Conservation (phyloP, 1,140 invertebrate species). For the Bombus confusus region DNA sequence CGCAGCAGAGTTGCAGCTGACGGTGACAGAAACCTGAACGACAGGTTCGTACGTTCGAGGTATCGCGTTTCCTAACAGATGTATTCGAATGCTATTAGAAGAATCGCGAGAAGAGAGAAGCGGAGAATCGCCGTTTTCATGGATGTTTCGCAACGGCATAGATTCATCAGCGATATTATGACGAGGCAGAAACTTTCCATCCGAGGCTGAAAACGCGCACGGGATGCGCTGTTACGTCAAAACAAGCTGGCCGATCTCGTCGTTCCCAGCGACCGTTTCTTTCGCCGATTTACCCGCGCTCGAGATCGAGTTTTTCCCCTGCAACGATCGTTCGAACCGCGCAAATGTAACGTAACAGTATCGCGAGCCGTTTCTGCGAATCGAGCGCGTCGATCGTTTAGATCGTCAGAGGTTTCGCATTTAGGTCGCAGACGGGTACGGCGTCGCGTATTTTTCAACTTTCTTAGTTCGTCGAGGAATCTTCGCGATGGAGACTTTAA, state of each 20-base stretch:
- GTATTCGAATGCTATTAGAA: neutral
- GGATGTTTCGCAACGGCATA: slow-evolving; percentile 28
- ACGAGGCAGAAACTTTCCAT: slow-evolving; percentile 45
- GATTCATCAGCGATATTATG: slow-evolving; percentile 35
- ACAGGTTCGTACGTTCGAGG: no score
- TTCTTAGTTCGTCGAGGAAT: no score
- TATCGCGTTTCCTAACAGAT: no score
- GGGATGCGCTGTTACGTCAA: slow-evolving; percentile 32
- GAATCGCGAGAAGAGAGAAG: neutral
- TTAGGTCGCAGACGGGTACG: no score
- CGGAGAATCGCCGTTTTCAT: neutral
- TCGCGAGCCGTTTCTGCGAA: neutral
- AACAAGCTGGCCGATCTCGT: neutral
- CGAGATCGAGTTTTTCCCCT: slow-evolving; percentile 6
- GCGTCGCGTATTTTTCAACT: no score
- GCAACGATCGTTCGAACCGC: neutral
- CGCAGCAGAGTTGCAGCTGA: no score
- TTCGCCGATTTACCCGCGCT: neutral
- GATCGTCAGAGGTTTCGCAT: neutral
- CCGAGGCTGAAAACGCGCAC: slow-evolving; percentile 28
- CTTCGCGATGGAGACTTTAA: no score
- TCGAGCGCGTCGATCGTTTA: neutral
- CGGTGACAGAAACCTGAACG: no score
- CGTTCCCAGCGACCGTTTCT: slow-evolving; percentile 32
- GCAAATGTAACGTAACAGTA: slow-evolving; percentile 2